Evolutionary conservation across 1,140 invertebrate species (phyloP).

Genomic region (Rhyzopertha dominica): DNA sequence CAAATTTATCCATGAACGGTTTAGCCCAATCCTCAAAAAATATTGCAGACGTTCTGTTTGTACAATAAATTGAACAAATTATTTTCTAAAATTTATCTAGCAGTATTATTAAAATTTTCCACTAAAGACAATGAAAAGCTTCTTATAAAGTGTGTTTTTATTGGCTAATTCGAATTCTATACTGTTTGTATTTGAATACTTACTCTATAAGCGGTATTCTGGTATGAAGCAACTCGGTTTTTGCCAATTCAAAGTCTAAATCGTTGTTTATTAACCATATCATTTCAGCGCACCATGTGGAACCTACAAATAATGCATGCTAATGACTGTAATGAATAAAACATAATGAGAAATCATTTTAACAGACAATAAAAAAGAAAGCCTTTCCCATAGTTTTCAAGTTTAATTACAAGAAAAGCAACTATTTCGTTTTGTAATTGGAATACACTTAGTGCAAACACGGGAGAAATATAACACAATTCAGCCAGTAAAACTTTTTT

Average conservation of each 20-base stretch:
- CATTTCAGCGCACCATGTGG: conserved; percentile 87
- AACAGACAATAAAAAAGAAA: no score
- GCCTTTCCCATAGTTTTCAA: no score
- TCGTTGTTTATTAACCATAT: conserved; percentile 78
- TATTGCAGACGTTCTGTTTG: conserved; percentile 25
- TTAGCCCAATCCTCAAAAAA: conserved; percentile 24
- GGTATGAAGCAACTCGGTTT: conserved; percentile 57
- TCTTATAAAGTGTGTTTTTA: neutral
- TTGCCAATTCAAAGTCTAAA: conserved; percentile 69
- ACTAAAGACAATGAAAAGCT: conserved; percentile 6
- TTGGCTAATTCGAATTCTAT: neutral
- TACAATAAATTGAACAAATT: no score
- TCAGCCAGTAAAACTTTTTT: no score
- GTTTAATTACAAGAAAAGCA: no score
- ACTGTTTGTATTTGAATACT: conserved; percentile 15
- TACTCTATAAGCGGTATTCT: conserved; percentile 41
- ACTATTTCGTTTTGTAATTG: no score
- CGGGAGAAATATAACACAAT: no score
- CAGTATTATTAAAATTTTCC: conserved; percentile 7
- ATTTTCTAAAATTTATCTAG: no score
- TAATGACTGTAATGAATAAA: conserved; percentile 7
- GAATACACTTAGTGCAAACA: no score
- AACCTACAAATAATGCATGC: conserved; percentile 54
- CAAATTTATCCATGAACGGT: conserved; percentile 17
- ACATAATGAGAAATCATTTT: no score